Evolutionary conservation across 2,113 vertebrate genomes (phyloP), one percentile per base, ranked within the genome.

Genomic region (Gymnocephalus cernua): DNA sequence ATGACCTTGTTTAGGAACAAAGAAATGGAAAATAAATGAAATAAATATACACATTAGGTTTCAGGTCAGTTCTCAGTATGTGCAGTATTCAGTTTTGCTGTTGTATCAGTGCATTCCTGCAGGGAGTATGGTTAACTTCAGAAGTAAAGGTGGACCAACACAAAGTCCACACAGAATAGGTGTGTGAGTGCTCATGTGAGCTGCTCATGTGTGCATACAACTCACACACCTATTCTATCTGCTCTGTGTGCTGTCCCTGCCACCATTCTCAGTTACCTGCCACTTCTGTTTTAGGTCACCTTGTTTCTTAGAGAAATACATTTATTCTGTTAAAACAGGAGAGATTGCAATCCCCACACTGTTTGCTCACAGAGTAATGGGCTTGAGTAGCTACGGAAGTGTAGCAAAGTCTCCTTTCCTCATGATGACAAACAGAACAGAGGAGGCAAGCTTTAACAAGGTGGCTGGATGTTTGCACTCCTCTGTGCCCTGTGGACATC

Each of bases 231-330:
- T 35, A 41, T 73, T 75, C 38, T 70, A 63, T 69, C 19, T 51
- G 15, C 68, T 41, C 47, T 67, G 54, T 63, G 47, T 66, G 45
- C 47, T 23, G 23, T 57, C 65, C 65, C 64, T 29, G 23, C 56
- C 64, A 58, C 67, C 71, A 65, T 65, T 80, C n/a, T 51, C 79
- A 76, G 65, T 74, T 78, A 65, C 56, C 59, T 51, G 51, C 79
- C 77, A 65, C 74, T 79, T 80, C 57, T 74, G 69, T 77, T 88
- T 70, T 67, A 47, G 51, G 27, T 70, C 57, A 48, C 65, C 65
- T 83, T 75, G 7, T 85, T 80, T 85, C 56, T 21, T 38, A 71
- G 51, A 54, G 78, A 74, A 92, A 91, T 81, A 78, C 82, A 54
- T 82, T 84, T 83, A 75, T 84, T 65, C 48, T 64, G 48, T 48